phyloP scores from a whole-genome alignment of 1,140 invertebrate genomes.

The Pantala flavescens region DNA sequence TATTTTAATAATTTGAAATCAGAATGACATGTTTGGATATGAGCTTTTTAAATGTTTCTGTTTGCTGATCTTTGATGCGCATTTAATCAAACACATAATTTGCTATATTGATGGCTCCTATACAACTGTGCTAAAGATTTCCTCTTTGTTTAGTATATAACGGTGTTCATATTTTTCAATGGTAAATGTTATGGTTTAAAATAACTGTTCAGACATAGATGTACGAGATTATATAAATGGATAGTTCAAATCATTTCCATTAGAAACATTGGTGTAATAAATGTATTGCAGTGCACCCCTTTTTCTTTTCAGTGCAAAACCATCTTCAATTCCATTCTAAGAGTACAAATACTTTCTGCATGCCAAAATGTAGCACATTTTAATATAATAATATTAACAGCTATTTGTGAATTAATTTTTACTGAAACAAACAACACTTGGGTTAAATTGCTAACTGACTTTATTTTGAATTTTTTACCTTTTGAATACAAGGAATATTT shows the following conservation, averaged over 20 bases:
- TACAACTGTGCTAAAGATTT: not conserved
- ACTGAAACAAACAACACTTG: not conserved
- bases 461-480: not conserved
- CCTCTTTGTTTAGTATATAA: not conserved
- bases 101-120: not conserved
- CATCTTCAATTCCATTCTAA: slow-evolving; percentile 5
- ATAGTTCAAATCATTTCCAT: not conserved
- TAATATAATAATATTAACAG: not conserved
- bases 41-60: not conserved
- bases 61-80: not conserved
- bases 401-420: not conserved
- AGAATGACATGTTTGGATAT: not conserved
- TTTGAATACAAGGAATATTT: not conserved
- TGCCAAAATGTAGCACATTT: not conserved
- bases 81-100: slow-evolving; percentile 2
- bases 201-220: slow-evolving; percentile 2
- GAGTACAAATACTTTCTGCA: not conserved
- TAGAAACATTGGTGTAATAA: not conserved
- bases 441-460: not conserved
- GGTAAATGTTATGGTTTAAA: not conserved
- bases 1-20: slow-evolving; percentile 3
- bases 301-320: not conserved
- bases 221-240: not conserved
- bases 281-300: not conserved
- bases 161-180: not conserved